phyloP scores from a whole-genome alignment of 2,888 invertebrate genomes.

The Mantis religiosa region DNA sequence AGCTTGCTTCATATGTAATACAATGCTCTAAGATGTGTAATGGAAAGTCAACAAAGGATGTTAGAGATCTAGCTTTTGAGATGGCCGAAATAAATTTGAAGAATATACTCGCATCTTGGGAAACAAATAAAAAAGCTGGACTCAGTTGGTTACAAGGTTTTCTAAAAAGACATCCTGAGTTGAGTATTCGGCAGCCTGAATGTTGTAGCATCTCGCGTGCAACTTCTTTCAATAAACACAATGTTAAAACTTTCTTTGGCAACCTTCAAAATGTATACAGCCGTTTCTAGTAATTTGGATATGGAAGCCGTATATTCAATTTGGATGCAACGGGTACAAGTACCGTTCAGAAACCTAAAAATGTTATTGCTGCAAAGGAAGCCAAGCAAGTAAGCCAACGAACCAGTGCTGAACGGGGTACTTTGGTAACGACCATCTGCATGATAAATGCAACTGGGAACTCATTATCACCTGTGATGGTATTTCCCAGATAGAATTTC shows the following conservation, averaged over 20 bases:
- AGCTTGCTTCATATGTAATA: too few relatives aligned
- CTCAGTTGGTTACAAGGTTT: too few relatives aligned
- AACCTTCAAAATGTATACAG: conserved; percentile 35
- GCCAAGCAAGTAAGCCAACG: conserved; percentile 37
- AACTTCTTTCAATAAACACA: conserved; percentile 32
- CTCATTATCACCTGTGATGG: conserved; percentile 39
- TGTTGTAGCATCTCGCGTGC: too few relatives aligned
- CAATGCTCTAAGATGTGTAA: too few relatives aligned
- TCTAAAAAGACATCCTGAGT: too few relatives aligned
- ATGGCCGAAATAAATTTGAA: too few relatives aligned
- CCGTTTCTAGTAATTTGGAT: conserved; percentile 30
- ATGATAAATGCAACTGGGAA: conserved; percentile 38
- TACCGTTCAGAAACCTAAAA: conserved; percentile 34
- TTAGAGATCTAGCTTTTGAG: too few relatives aligned
- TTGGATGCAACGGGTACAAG: conserved; percentile 33
- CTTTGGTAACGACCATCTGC: conserved; percentile 38
- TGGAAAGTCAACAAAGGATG: too few relatives aligned
- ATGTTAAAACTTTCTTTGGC: conserved; percentile 34
- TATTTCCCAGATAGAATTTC: conserved; percentile 40
- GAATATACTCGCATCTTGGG: too few relatives aligned
- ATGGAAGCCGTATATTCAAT: conserved; percentile 32
- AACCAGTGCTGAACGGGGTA: conserved; percentile 40
- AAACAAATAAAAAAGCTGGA: too few relatives aligned
- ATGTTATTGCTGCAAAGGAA: conserved; percentile 29
- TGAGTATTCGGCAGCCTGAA: too few relatives aligned